These are phyloP conservation scores for Lepidothrix coronata DNA, from an alignment of 2,113 vertebrate species.

Conservation along the genomic window DNA sequence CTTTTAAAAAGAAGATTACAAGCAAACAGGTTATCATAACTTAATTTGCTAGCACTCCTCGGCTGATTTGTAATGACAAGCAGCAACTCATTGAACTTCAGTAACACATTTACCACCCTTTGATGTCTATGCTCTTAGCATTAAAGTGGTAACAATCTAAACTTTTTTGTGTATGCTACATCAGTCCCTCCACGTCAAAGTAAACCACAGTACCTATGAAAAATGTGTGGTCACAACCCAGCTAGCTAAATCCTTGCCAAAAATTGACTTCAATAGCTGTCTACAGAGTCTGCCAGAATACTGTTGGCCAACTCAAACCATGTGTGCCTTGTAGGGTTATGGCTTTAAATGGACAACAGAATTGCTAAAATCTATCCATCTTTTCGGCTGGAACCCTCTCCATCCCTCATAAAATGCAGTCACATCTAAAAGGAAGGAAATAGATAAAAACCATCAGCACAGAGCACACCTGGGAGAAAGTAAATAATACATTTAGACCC, in stretches of 20 bases:
- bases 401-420: not conserved
- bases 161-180: not conserved
- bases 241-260: slow-evolving; percentile 15
- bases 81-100: not conserved
- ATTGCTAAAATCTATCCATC: slow-evolving; percentile 13
- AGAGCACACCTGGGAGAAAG: not conserved
- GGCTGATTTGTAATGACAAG: not conserved
- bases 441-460: not conserved
- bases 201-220: not conserved
- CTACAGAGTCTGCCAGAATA: not conserved
- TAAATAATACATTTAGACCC: not conserved
- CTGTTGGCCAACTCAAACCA: not conserved
- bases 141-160: not conserved
- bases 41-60: not conserved
- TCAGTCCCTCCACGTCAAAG: not conserved
- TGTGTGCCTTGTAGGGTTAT: not conserved
- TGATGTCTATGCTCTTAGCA: not conserved
- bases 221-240: slow-evolving; percentile 6
- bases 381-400: not conserved
- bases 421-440: not conserved
- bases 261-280: slow-evolving; percentile 10
- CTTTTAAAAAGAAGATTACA: not conserved
- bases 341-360: slow-evolving; percentile 18
- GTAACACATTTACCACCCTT: not conserved
- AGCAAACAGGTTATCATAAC: not conserved